Conservation (phyloP, 2,113 vertebrate genomes). For the Columbina picui region DNA sequence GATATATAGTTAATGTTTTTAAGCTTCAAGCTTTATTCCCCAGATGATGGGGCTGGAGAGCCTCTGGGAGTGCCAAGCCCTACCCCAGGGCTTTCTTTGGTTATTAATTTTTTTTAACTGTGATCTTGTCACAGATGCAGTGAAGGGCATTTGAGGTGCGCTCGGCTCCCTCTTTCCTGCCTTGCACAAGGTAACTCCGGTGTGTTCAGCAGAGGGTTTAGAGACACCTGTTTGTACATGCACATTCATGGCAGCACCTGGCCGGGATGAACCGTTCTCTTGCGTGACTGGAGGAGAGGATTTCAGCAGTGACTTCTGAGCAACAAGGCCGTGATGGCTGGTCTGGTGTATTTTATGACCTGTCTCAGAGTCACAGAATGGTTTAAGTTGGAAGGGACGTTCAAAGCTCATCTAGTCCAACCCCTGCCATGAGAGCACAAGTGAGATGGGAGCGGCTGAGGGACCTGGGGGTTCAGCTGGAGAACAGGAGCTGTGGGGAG, state of each 20-base stretch:
- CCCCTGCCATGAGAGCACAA: no score
- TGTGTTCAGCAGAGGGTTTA: accelerated
- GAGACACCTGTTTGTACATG: neutral
- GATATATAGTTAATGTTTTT: accelerated
- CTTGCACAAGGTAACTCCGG: accelerated
- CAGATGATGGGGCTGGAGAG: neutral
- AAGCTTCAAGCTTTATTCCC: no score
- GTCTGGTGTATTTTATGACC: neutral
- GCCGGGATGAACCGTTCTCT: no score
- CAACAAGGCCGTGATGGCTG: accelerated
- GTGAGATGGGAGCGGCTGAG: no score
- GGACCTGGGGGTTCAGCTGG: no score
- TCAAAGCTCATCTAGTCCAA: no score
- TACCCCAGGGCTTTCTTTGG: no score
- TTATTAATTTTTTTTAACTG: neutral
- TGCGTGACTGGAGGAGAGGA: neutral
- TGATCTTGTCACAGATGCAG: accelerated
- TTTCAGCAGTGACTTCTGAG: neutral
- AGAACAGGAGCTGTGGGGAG: no score
- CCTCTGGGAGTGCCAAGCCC: no score
- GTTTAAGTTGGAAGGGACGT: no score
- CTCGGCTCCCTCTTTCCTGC: accelerated
- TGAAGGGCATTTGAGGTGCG: neutral
- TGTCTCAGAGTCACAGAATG: no score
- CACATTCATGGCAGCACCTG: accelerated